Evolutionary conservation across 2,113 vertebrate species (phyloP).

Genomic region (Urocolius indicus): DNA sequence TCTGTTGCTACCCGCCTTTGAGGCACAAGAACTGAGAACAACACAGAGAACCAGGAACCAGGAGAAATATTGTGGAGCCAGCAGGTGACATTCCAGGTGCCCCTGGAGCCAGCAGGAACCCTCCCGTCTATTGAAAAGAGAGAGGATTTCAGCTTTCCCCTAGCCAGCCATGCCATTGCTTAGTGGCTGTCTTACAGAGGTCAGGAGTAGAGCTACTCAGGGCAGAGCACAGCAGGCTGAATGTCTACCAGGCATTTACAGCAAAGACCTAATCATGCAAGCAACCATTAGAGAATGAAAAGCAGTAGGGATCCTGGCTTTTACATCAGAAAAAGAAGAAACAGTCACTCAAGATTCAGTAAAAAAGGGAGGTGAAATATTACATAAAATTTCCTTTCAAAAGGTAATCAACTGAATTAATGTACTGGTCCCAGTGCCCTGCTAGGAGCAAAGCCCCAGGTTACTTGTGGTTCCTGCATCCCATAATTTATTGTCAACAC

Average conservation of each 20-base stretch:
- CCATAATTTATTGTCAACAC: background rate
- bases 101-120: background rate
- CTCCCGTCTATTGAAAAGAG: background rate
- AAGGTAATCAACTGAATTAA: background rate
- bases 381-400: background rate
- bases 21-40: background rate
- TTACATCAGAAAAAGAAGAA: background rate
- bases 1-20: background rate
- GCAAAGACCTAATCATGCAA: background rate
- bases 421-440: background rate
- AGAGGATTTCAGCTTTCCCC: background rate
- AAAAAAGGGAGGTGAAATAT: background rate
- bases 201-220: background rate
- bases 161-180: background rate
- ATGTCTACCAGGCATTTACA: background rate
- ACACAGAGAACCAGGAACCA: background rate
- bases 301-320: background rate
- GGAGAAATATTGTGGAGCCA: background rate
- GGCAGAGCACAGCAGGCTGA: constrained; percentile 14
- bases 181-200: background rate
- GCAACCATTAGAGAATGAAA: background rate
- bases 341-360: background rate
- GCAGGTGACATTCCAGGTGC: background rate
- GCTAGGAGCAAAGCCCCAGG: background rate
- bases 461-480: background rate